Evolutionary conservation across 2,113 vertebrate genomes (phyloP).

Genomic region (Dasyornis broadbenti): DNA sequence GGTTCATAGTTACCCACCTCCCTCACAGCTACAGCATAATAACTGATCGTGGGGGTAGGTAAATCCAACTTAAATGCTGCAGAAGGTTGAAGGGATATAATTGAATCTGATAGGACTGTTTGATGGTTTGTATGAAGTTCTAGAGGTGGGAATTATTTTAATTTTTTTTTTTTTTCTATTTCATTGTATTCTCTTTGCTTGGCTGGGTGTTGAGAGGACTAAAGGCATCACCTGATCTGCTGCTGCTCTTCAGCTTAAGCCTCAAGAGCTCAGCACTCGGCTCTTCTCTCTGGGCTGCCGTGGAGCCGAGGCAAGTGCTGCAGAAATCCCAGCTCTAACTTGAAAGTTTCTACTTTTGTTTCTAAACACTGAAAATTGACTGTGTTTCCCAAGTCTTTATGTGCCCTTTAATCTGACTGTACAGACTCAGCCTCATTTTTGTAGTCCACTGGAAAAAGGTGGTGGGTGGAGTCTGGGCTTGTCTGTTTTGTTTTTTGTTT

Average conservation of each 20-base stretch:
- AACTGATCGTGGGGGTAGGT: rapidly evolving
- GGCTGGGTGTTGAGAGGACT: not conserved
- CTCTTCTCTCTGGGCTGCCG: not conserved
- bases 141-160: not conserved
- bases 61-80: rapidly evolving
- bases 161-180: not conserved
- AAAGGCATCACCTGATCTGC: not conserved
- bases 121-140: not conserved
- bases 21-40: not conserved
- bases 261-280: not conserved
- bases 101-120: not conserved
- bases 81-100: not conserved
- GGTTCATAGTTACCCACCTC: not conserved
- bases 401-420: not conserved
- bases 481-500: not conserved
- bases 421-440: not conserved
- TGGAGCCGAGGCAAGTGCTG: rapidly evolving
- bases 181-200: not conserved
- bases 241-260: not conserved
- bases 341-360: not conserved
- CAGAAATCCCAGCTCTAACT: not conserved
- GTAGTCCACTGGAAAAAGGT: not conserved
- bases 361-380: not conserved
- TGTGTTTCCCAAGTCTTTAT: not conserved
- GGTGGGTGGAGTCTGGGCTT: not conserved